Conservation (phyloP, 2,113 vertebrate species). For the Hucho hucho region DNA sequence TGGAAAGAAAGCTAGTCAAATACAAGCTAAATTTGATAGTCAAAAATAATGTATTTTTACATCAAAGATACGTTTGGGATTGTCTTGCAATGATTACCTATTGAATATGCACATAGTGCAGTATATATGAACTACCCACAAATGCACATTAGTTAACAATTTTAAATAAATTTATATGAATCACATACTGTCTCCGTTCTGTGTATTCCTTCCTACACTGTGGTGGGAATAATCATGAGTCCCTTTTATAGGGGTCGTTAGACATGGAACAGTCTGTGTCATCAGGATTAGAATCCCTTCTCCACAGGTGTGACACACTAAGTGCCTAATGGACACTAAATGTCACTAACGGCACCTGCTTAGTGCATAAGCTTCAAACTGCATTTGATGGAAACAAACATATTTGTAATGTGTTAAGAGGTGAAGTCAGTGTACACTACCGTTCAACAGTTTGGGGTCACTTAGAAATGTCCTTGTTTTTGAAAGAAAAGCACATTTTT, state of each 20-base stretch:
- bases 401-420: neutral
- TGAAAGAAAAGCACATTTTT: no score
- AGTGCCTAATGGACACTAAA: constrained; percentile 68
- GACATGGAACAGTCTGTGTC: constrained; percentile 32
- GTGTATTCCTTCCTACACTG: constrained; percentile 59
- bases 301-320: constrained; percentile 70
- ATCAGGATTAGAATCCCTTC: constrained; percentile 71
- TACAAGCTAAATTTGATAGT: no score
- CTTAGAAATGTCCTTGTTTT: no score
- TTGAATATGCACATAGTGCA: neutral
- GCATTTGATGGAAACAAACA: neutral
- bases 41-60: constrained; percentile 34
- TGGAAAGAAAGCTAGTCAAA: constrained; percentile 50
- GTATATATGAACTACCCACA: neutral
- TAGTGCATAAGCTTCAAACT: constrained; percentile 50
- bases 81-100: neutral
- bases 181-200: constrained; percentile 56
- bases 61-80: constrained; percentile 37
- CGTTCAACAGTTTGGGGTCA: no score
- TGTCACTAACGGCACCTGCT: constrained; percentile 61
- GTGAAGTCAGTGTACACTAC: no score
- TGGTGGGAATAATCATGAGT: constrained; percentile 48
- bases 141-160: neutral
- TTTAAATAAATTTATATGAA: neutral
- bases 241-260: constrained; percentile 64